Evolutionary conservation across 2,888 invertebrate species (phyloP).

Genomic region (Rhamphomyia laevipes): DNA sequence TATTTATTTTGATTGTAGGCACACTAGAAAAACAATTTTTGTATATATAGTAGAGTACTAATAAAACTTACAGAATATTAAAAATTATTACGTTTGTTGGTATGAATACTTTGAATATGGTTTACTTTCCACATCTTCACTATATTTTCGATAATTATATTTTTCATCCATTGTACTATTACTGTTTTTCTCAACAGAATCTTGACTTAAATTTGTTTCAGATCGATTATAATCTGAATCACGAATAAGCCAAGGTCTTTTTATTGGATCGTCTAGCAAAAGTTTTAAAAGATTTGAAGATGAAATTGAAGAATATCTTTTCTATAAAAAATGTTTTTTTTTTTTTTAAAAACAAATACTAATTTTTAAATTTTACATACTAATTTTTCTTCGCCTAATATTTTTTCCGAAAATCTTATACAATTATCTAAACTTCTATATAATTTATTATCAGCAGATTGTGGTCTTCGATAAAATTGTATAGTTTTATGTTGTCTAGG

Average conservation of each 20-base stretch:
- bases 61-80: no score
- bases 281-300: slow-evolving; percentile 35
- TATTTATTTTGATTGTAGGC: no score
- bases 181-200: slow-evolving; percentile 2
- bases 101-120: no score
- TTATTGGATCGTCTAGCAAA: slow-evolving; percentile 34
- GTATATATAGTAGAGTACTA: no score
- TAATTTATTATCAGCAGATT: slow-evolving; percentile 35
- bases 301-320: slow-evolving; percentile 22
- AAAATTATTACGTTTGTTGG: no score
- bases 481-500: slow-evolving; percentile 21
- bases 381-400: slow-evolving; percentile 7
- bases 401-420: slow-evolving; percentile 9
- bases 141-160: slow-evolving; percentile 3
- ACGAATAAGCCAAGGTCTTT: slow-evolving; percentile 41
- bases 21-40: no score
- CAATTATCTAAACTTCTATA: slow-evolving; percentile 19
- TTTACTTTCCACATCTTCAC: neutral
- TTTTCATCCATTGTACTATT: slow-evolving; percentile 8
- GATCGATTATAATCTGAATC: slow-evolving; percentile 11
- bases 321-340: slow-evolving; percentile 5
- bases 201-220: slow-evolving; percentile 8
- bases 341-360: neutral
- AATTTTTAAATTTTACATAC: no score
- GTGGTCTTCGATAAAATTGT: slow-evolving; percentile 21